Evolutionary conservation across 2,797 vertebrate genomes (phyloP).

Genomic region (Varecia variegata): DNA sequence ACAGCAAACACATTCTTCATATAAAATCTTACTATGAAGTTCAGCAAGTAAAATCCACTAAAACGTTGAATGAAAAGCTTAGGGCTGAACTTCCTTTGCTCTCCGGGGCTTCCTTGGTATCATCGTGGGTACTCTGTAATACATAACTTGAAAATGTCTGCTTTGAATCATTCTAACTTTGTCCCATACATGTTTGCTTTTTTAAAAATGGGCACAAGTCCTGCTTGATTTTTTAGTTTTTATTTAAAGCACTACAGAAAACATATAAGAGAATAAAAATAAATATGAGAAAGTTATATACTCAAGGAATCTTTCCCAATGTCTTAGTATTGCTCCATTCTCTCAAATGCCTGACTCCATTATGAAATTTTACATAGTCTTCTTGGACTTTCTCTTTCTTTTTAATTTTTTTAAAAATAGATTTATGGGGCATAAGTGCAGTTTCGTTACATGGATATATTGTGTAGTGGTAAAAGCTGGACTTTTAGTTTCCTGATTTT

Average conservation of each 20-base stretch:
- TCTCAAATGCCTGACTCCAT: neutral
- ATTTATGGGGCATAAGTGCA: neutral
- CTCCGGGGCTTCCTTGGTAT: neutral
- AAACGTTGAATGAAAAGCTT: neutral
- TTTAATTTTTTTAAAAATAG: neutral
- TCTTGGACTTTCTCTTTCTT: neutral
- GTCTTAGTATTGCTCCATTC: neutral
- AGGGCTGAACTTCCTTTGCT: neutral
- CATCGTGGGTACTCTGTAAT: neutral
- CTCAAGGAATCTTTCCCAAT: neutral
- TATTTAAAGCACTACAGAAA: neutral
- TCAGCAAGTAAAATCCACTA: neutral
- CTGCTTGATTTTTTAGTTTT: neutral
- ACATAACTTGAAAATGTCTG: neutral
- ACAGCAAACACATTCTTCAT: neutral
- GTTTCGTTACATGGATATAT: neutral
- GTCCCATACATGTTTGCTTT: neutral
- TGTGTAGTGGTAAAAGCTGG: neutral
- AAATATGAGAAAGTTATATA: neutral
- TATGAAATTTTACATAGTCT: neutral
- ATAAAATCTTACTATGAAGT: neutral
- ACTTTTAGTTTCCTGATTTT: neutral
- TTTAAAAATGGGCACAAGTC: neutral
- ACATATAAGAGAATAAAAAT: neutral
- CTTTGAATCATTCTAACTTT: neutral